phyloP scores from a whole-genome alignment of 2,113 vertebrate species.

The Ictalurus punctatus region DNA sequence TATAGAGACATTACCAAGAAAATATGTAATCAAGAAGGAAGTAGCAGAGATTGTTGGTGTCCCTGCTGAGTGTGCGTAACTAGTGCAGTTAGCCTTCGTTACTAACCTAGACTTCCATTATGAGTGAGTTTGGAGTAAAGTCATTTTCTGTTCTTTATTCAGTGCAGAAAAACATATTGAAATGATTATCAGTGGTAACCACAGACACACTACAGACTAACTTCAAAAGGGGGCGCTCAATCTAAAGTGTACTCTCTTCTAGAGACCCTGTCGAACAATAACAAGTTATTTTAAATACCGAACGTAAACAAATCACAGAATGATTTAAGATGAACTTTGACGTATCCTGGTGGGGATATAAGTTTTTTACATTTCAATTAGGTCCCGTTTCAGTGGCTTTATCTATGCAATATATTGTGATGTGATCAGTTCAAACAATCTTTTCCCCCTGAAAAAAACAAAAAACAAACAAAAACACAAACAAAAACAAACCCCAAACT shows the following conservation, averaged over 20 bases:
- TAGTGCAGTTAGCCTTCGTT: background rate
- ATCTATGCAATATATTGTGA: background rate
- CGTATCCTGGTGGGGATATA: background rate
- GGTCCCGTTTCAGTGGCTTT: background rate
- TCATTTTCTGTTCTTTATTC: background rate
- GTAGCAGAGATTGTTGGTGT: background rate
- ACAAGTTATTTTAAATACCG: background rate
- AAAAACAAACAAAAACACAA: no score
- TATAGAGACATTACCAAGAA: background rate
- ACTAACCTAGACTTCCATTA: background rate
- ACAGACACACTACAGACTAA: background rate
- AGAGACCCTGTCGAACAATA: slow-evolving; percentile 6
- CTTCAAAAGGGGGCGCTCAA: slow-evolving; percentile 24
- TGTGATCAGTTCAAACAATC: background rate
- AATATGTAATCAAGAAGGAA: background rate
- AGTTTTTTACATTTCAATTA: background rate
- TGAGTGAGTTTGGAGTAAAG: background rate
- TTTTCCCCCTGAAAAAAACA: background rate
- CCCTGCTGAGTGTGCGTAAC: background rate
- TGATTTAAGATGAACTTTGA: background rate
- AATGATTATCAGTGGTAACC: background rate
- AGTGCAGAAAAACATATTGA: background rate
- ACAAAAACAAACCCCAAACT: background rate
- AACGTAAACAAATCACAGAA: background rate
- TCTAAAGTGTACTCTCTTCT: slow-evolving; percentile 8